phyloP scores from a whole-genome alignment of 92 coral and sea anemone species.

The Porites lobata region DNA sequence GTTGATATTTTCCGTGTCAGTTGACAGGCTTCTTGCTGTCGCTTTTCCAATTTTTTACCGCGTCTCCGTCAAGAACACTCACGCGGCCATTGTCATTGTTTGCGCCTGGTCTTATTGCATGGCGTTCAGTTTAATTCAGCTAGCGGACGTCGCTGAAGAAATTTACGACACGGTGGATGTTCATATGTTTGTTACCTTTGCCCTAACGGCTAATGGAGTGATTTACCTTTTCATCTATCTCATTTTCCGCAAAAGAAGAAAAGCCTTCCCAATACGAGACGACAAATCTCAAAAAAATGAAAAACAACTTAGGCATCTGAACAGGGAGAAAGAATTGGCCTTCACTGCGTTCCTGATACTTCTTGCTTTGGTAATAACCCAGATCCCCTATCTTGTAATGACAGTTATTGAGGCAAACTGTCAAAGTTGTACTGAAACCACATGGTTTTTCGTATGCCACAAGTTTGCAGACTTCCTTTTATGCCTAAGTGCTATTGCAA shows the following conservation, averaged over 20 bases:
- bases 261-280: not conserved
- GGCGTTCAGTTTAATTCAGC: not conserved
- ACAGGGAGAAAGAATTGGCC: constrained; percentile 38
- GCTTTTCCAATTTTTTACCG: not conserved
- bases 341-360: constrained; percentile 46
- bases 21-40: constrained; percentile 49
- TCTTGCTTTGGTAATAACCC: constrained; percentile 37
- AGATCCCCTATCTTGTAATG: constrained; percentile 45
- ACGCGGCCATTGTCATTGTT: not conserved
- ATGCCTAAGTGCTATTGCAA: constrained; percentile 40
- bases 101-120: not conserved
- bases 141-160: not conserved
- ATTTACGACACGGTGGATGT: constrained; percentile 50
- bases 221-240: constrained; percentile 30
- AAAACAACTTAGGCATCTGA: not conserved
- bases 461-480: constrained; percentile 38
- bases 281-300: not conserved
- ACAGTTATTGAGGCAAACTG: constrained; percentile 40
- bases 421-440: not conserved
- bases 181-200: constrained; percentile 46
- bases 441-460: constrained; percentile 28
- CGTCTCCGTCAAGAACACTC: not conserved
- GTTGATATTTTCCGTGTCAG: constrained; percentile 42
- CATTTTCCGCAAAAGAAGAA: constrained; percentile 32
- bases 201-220: constrained; percentile 29